Conservation (phyloP, 2,113 vertebrate species). For the Periophthalmus modestus region DNA sequence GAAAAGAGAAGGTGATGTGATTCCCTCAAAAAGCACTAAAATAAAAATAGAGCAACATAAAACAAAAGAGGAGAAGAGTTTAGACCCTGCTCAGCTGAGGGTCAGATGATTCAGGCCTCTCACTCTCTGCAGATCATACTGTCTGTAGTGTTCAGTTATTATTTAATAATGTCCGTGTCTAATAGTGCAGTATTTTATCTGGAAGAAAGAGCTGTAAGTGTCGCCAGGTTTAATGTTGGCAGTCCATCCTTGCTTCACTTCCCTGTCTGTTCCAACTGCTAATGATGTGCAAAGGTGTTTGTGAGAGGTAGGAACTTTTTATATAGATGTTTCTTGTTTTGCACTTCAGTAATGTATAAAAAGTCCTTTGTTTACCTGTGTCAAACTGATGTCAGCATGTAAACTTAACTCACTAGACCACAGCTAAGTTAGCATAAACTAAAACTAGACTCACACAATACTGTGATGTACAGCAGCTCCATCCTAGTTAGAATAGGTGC, state of each 20-base stretch:
- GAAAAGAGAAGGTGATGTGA: neutral
- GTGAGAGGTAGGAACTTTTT: neutral
- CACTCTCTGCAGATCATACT: neutral
- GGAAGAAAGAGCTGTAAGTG: neutral
- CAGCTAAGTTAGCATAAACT: neutral
- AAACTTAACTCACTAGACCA: neutral
- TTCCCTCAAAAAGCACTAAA: neutral
- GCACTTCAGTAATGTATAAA: neutral
- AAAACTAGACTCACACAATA: neutral
- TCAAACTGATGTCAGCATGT: neutral
- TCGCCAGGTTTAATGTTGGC: neutral
- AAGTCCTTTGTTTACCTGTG: neutral
- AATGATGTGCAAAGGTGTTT: neutral
- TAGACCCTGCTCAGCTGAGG: neutral
- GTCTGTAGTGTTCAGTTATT: neutral
- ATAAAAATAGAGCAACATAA: conserved; percentile 2
- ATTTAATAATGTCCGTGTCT: neutral
- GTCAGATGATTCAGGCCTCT: conserved; percentile 1
- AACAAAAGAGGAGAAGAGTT: conserved; percentile 4
- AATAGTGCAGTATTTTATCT: neutral
- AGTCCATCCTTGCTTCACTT: neutral
- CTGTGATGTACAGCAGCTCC: no score
- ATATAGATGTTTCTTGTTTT: neutral
- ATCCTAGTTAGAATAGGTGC: neutral
- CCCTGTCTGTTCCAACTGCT: neutral